Conservation (phyloP, 2,113 vertebrate species). For the Oreochromis niloticus region DNA sequence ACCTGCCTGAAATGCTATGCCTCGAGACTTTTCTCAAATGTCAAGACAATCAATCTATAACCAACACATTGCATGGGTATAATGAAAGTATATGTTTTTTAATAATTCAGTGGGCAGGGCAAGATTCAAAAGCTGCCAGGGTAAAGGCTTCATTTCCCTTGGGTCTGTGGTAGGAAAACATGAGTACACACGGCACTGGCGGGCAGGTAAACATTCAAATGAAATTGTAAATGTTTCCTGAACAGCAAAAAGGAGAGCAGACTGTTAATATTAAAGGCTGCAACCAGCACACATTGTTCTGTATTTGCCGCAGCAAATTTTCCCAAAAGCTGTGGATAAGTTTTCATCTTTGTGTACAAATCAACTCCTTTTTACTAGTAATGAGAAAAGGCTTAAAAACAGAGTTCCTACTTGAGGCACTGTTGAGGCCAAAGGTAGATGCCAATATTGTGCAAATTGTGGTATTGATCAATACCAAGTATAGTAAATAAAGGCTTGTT, state of each 20-base stretch:
- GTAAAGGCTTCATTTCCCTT: background rate
- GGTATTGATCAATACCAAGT: background rate
- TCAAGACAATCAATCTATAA: conserved; percentile 36
- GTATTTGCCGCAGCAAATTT: background rate
- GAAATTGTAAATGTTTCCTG: background rate
- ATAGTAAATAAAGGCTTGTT: background rate
- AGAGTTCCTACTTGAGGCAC: background rate
- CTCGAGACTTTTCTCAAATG: conserved; percentile 17
- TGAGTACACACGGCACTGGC: background rate
- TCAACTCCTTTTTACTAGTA: background rate
- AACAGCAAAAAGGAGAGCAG: background rate
- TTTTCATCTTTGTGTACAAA: background rate
- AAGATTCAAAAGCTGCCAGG: background rate
- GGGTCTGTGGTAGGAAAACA: background rate
- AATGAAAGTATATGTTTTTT: background rate
- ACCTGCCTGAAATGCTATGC: background rate
- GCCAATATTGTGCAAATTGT: background rate
- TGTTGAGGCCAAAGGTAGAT: background rate
- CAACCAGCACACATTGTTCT: background rate
- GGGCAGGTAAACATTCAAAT: background rate
- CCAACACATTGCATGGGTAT: background rate
- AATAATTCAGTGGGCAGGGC: background rate
- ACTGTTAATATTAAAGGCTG: background rate
- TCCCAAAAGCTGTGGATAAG: background rate
- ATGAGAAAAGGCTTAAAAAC: background rate